Conservation (phyloP, 2,888 invertebrate species). For the Xestia c-nigrum region DNA sequence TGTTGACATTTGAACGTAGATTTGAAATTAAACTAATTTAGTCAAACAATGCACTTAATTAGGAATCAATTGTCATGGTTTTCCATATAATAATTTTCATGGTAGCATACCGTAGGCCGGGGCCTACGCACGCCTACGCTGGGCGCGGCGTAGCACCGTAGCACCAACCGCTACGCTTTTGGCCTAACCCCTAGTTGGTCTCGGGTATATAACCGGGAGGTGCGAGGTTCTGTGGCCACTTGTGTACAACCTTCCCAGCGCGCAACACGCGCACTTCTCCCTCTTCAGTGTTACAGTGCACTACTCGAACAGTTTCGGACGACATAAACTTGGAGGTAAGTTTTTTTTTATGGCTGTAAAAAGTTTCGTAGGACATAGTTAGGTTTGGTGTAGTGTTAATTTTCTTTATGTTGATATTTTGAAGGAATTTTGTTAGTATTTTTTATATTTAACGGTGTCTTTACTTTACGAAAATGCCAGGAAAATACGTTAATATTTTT, state of each 20-base stretch:
- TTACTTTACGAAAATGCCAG: neutral
- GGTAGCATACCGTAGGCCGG: slow-evolving; percentile 74
- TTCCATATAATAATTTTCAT: slow-evolving; percentile 41
- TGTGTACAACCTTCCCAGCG: slow-evolving; percentile 78
- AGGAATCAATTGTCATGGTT: slow-evolving; percentile 22
- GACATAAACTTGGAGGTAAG: slow-evolving; percentile 81
- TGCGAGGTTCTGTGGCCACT: slow-evolving; percentile 77
- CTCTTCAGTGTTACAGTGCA: slow-evolving; percentile 71
- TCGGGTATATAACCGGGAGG: slow-evolving; percentile 78
- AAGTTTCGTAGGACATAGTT: neutral
- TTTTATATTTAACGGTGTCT: neutral
- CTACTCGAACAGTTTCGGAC: slow-evolving; percentile 72
- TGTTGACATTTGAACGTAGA: slow-evolving; percentile 3
- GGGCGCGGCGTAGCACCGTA: slow-evolving; percentile 81
- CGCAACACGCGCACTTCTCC: slow-evolving; percentile 76
- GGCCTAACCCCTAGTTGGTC: slow-evolving; percentile 51
- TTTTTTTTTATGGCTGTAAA: slow-evolving; percentile 53
- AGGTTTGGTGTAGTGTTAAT: neutral
- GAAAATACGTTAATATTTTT: neutral
- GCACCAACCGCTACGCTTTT: slow-evolving; percentile 80
- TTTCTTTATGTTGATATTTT: neutral
- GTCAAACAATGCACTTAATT: slow-evolving; percentile 34
- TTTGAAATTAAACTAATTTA: slow-evolving; percentile 7
- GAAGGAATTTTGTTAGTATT: neutral
- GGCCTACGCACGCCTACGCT: slow-evolving; percentile 88